Conservation (phyloP, 2,797 vertebrate species). For the Cirrhinus mrigala region DNA sequence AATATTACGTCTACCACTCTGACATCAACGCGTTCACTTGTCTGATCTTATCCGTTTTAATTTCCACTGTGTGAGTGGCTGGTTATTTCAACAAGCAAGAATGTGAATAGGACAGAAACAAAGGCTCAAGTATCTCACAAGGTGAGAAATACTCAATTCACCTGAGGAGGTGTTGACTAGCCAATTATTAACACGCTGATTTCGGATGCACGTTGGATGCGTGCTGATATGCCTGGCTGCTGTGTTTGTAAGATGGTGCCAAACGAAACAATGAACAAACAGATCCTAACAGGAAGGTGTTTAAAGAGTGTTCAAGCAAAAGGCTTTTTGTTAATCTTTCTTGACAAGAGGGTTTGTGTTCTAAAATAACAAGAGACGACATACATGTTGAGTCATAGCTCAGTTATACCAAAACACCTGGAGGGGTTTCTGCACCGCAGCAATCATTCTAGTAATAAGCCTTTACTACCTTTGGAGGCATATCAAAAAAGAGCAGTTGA, state of each 20-base stretch:
- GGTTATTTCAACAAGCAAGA: slow-evolving; percentile 67
- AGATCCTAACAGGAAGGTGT: slow-evolving; percentile 1
- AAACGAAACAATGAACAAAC: slow-evolving; percentile 30
- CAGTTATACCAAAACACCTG: slow-evolving; percentile 14
- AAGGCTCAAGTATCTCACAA: slow-evolving; percentile 68
- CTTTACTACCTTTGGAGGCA: slow-evolving; percentile 31
- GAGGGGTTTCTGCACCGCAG: not conserved
- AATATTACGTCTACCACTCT: not conserved
- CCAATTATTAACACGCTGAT: slow-evolving; percentile 71
- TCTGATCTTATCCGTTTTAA: not conserved
- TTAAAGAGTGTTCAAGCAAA: slow-evolving; percentile 29
- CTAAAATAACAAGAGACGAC: slow-evolving; percentile 33
- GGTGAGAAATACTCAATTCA: slow-evolving; percentile 53
- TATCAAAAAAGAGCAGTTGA: slow-evolving; percentile 39
- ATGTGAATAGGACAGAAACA: slow-evolving; percentile 68
- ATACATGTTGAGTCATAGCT: slow-evolving; percentile 36
- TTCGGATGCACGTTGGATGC: slow-evolving; percentile 58
- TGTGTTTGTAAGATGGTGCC: slow-evolving; percentile 31
- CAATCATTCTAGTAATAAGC: slow-evolving; percentile 3
- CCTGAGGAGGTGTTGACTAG: slow-evolving; percentile 70
- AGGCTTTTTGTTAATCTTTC: slow-evolving; percentile 42
- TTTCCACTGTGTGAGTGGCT: slow-evolving; percentile 64
- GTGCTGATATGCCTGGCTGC: slow-evolving; percentile 20
- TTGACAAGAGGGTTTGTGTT: slow-evolving; percentile 30
- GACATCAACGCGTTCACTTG: not conserved